A percentile compares a stretch with the other conserved stretches of the same genome.
These are phyloP conservation scores for Oceanodroma tethys DNA, from an alignment of 2,113 vertebrate genomes.

Conservation along the genomic window DNA sequence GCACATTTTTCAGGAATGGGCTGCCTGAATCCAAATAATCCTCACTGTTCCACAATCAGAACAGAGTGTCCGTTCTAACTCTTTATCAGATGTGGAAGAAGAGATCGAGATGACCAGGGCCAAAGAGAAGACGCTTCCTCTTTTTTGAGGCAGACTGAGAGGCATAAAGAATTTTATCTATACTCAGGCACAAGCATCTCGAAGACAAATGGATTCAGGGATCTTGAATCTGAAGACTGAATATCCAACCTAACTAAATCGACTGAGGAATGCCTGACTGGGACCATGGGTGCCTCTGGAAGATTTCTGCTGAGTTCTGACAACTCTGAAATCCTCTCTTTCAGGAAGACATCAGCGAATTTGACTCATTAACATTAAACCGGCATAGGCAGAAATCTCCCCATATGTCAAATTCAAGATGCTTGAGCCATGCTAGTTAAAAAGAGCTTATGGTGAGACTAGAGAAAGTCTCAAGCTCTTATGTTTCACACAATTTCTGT, in stretches of 20 bases:
- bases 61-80: background rate
- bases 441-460: background rate
- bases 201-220: background rate
- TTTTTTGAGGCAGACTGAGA: background rate
- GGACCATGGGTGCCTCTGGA: background rate
- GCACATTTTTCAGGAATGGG: background rate
- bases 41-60: background rate
- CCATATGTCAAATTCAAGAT: background rate
- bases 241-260: background rate
- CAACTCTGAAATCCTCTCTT: background rate
- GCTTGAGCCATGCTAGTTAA: background rate
- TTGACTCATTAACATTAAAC: background rate
- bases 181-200: background rate
- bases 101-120: background rate
- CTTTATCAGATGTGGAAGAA: background rate
- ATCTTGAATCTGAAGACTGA: background rate
- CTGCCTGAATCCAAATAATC: background rate
- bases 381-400: background rate
- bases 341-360: background rate
- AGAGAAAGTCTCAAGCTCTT: background rate
- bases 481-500: background rate
- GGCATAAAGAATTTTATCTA: background rate
- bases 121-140: background rate
- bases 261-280: background rate
- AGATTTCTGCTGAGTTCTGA: background rate